Conservation (phyloP, 2,888 invertebrate species). For the Aradus depressus region DNA sequence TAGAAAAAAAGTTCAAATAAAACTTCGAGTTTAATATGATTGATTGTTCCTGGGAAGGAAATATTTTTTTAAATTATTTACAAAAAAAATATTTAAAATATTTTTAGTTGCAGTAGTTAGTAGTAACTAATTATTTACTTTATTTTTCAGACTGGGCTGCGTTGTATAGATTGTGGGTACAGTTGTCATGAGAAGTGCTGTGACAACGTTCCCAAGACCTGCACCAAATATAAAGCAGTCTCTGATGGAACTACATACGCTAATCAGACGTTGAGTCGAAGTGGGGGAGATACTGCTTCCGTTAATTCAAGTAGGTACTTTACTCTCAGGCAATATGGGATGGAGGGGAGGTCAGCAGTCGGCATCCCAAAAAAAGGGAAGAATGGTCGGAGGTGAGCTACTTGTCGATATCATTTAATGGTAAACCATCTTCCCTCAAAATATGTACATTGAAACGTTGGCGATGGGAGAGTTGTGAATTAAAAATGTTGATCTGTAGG, state of each 20-base stretch:
- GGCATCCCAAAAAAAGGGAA: no score
- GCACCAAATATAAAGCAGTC: constrained; percentile 62
- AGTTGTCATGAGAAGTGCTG: constrained; percentile 92
- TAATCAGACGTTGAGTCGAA: constrained; percentile 45
- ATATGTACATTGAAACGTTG: no score
- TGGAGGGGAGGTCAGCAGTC: no score
- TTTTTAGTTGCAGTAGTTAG: not conserved
- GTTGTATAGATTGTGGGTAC: constrained; percentile 87
- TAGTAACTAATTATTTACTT: constrained; percentile 32
- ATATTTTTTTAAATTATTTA: not conserved
- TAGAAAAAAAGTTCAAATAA: not conserved
- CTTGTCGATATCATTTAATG: constrained; percentile 4
- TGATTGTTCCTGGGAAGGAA: no score
- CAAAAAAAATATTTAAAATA: not conserved
- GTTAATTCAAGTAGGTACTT: constrained; percentile 51
- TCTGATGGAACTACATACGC: constrained; percentile 42
- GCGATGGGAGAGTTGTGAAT: no score
- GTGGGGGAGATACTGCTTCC: constrained; percentile 55
- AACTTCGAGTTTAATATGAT: not conserved
- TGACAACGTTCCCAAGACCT: constrained; percentile 73
- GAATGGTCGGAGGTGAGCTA: no score
- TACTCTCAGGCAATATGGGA: no score
- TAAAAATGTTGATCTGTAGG: no score
- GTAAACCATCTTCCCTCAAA: not conserved
- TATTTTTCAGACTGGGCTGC: constrained; percentile 46